These are phyloP conservation scores for Gymnoscelis rufifasciata DNA, from an alignment of 2,888 invertebrate genomes.

Conservation along the genomic window DNA sequence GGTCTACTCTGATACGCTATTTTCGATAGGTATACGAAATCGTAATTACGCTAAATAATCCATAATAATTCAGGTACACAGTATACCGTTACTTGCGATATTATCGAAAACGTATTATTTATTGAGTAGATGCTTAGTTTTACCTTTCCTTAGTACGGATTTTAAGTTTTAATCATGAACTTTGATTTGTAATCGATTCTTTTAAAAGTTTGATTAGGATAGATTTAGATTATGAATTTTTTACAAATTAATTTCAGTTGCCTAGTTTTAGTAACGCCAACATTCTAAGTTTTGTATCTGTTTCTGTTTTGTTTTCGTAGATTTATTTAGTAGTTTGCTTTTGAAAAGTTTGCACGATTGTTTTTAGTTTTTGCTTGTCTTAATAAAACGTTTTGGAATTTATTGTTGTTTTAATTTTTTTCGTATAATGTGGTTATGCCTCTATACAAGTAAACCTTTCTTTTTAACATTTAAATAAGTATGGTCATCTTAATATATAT, in stretches of 20 bases:
- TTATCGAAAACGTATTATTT: too few species aligned
- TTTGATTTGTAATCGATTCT: constrained; percentile 58
- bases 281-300: constrained; percentile 23
- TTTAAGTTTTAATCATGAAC: constrained; percentile 71
- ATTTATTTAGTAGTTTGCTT: constrained; percentile 34
- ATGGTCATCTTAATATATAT: too few species aligned
- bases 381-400: constrained; percentile 46
- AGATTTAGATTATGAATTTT: constrained; percentile 55
- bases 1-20: too few species aligned
- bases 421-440: background rate
- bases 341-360: constrained; percentile 53
- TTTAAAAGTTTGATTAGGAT: constrained; percentile 70
- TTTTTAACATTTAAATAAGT: background rate
- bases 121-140: too few species aligned
- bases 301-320: constrained; percentile 32
- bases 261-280: constrained; percentile 32
- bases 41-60: too few species aligned
- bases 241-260: constrained; percentile 33
- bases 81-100: too few species aligned
- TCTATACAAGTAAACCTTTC: too few species aligned
- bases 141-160: constrained; percentile 12
- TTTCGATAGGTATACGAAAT: too few species aligned
- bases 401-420: background rate
- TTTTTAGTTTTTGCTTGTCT: constrained; percentile 63
- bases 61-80: too few species aligned